Percentiles rank a stretch among this genome's conserved stretches.
Conservation (phyloP, 2,888 invertebrate species). For the Campoplex capitator region DNA sequence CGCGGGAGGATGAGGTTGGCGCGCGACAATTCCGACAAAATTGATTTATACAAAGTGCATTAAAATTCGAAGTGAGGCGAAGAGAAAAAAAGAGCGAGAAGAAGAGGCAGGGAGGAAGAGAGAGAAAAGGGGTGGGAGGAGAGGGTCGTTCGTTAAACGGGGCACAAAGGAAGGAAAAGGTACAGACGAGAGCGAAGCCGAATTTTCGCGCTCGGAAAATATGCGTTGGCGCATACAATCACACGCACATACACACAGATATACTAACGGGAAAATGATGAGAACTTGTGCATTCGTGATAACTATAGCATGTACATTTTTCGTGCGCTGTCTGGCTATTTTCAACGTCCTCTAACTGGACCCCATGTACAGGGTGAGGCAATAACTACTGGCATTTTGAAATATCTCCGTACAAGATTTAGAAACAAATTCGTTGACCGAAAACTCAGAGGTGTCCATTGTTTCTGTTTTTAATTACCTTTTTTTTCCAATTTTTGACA, state of each 20-base stretch:
- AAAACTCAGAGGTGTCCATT: neutral
- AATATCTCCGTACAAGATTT: neutral
- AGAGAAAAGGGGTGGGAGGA: neutral
- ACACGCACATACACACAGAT: neutral
- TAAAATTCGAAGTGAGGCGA: slow-evolving; percentile 71
- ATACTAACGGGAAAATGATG: slow-evolving; percentile 6
- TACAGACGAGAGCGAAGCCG: slow-evolving; percentile 41
- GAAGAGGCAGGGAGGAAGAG: neutral
- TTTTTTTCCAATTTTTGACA: neutral
- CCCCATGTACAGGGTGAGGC: neutral
- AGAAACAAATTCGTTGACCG: neutral
- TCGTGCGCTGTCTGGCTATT: slow-evolving; percentile 41
- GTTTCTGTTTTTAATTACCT: neutral
- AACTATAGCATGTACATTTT: slow-evolving; percentile 16
- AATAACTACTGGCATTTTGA: neutral
- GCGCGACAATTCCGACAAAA: slow-evolving; percentile 69
- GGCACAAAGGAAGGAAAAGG: slow-evolving; percentile 65
- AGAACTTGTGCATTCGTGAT: neutral
- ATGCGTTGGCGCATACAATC: slow-evolving; percentile 44
- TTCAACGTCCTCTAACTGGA: slow-evolving; percentile 35
- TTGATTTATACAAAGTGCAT: slow-evolving; percentile 75
- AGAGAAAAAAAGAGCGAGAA: slow-evolving; percentile 1
- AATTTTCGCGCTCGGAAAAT: slow-evolving; percentile 63
- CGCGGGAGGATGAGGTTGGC: slow-evolving; percentile 36
- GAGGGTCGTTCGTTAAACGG: slow-evolving; percentile 69